A percentile compares a stretch with the other conserved stretches of the same genome.
Conservation (phyloP, 2,888 invertebrate genomes). For the Lissocephala sabroskyi region DNA sequence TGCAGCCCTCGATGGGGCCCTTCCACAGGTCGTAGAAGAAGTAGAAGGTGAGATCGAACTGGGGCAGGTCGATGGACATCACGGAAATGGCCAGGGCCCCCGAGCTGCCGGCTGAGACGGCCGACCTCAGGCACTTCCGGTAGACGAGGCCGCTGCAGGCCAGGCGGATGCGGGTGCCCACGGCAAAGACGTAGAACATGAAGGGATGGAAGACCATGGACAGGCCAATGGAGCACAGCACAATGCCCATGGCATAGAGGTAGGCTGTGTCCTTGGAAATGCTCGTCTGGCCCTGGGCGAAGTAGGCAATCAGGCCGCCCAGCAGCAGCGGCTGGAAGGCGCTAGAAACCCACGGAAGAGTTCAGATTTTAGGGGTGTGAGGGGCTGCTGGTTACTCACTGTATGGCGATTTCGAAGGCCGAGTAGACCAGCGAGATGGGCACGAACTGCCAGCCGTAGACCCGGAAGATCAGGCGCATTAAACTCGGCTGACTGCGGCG, state of each 20-base stretch:
- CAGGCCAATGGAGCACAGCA: conserved; percentile 74
- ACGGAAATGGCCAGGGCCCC: conserved; percentile 87
- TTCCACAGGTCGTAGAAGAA: conserved; percentile 94
- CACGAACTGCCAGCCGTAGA: conserved; percentile 71
- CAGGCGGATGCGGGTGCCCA: conserved; percentile 80
- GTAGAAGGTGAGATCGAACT: conserved; percentile 91
- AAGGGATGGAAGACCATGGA: conserved; percentile 81
- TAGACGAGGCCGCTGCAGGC: conserved; percentile 82
- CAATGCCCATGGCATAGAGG: conserved; percentile 79
- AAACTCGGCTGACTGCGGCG: conserved; percentile 68
- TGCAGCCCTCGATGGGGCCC: conserved; percentile 79
- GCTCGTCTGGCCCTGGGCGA: conserved; percentile 73
- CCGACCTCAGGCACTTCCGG: conserved; percentile 79
- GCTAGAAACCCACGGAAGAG: too few relatives aligned
- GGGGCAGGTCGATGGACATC: conserved; percentile 93
- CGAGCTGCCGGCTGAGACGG: conserved; percentile 84
- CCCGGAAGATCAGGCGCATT: conserved; percentile 70
- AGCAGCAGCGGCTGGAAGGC: conserved; percentile 78
- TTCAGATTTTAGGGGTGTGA: neutral
- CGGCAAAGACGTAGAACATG: conserved; percentile 79
- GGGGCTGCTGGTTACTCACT: conserved; percentile 46
- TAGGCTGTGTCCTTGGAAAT: conserved; percentile 76
- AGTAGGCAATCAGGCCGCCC: conserved; percentile 79
- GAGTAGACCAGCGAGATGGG: conserved; percentile 65
- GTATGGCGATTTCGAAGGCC: conserved; percentile 62